Base-by-base conservation (phyloP, 2,888 invertebrate species). In the Orthosia cruda region DNA sequence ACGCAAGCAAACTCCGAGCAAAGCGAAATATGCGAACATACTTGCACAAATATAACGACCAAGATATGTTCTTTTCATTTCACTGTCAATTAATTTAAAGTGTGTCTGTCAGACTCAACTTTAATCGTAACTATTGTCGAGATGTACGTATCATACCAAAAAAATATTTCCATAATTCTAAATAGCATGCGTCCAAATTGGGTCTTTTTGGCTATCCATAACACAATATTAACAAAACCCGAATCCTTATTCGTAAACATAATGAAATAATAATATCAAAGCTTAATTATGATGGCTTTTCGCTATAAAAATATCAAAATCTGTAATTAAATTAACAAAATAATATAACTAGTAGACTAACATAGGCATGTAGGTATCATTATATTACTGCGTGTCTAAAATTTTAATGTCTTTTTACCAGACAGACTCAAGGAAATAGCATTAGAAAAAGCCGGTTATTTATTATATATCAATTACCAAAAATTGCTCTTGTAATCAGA, bases 361-460 rank as follows among this genome's bases (percentile, higher is more conserved):
- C 67, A 68, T 26, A 59, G 32, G n/a, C 32, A 83, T 20, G 16
- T 61, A 45, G 20, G 61, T 62, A 71, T 59, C 32, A 67, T 67
- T 40, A 84, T 4, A 55, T 0, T 32, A 66, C 59, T 66, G 52
- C 70, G 70, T 85, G 64, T 54, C 57, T 64, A 40, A 50, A 3
- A 61, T 65, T 40, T 68, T 40, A 54, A 63, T 26, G 52, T 57
- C 64, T 78, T 71, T 71, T 72, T 66, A 68, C 66, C 49, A 62
- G 49, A 80, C 52, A 63, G 67, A 59, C 49, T 68, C 74, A 62
- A 88, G 78, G 87, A 83, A 87, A 80, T 81, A 52, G n/a, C 18
- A 45, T 75, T 65, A 54, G 32, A 80, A 74, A 74, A 86, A 87
- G 74, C 80, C 74, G 70, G 71, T 82, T 74, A 74, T 88, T 80